These are phyloP conservation scores for Pangasius macronema DNA, from an alignment of 2,797 vertebrate species.

Conservation along the genomic window DNA sequence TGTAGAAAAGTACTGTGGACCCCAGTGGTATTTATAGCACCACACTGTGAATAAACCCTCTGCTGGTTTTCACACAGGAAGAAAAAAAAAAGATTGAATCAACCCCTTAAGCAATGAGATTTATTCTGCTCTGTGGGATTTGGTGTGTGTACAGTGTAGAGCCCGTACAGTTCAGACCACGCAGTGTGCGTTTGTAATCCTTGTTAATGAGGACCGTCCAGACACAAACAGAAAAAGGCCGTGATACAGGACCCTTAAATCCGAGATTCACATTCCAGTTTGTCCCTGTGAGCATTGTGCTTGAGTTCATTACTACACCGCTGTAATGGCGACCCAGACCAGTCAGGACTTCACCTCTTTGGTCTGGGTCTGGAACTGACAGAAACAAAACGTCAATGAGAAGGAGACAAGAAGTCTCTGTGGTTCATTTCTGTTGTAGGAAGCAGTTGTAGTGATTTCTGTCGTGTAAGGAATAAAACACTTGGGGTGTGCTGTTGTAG, in stretches of 20 bases:
- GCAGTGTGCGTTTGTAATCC: background rate
- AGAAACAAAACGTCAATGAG: background rate
- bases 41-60: slow-evolving; percentile 2
- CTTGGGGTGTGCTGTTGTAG: background rate
- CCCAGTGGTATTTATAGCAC: slow-evolving; percentile 11
- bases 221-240: slow-evolving; percentile 27
- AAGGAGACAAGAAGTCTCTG: background rate
- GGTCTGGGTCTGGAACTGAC: background rate
- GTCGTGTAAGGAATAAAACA: too few species aligned
- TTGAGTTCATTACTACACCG: background rate
- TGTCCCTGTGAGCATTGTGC: background rate
- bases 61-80: background rate
- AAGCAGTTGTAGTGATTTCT: background rate
- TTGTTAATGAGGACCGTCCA: slow-evolving; percentile 49
- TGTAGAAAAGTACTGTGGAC: slow-evolving; percentile 11
- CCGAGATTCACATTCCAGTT: slow-evolving; percentile 20
- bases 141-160: slow-evolving; percentile 8
- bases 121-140: slow-evolving; percentile 1
- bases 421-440: background rate
- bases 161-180: slow-evolving; percentile 4
- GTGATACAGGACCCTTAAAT: slow-evolving; percentile 59
- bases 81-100: too few species aligned
- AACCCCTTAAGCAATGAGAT: background rate
- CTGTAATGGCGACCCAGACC: background rate
- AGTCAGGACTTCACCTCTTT: background rate